A percentile compares a stretch with the other conserved stretches of the same genome.
phyloP scores from a whole-genome alignment of 2,797 vertebrate species.

The Hydrocynus forskahlii region DNA sequence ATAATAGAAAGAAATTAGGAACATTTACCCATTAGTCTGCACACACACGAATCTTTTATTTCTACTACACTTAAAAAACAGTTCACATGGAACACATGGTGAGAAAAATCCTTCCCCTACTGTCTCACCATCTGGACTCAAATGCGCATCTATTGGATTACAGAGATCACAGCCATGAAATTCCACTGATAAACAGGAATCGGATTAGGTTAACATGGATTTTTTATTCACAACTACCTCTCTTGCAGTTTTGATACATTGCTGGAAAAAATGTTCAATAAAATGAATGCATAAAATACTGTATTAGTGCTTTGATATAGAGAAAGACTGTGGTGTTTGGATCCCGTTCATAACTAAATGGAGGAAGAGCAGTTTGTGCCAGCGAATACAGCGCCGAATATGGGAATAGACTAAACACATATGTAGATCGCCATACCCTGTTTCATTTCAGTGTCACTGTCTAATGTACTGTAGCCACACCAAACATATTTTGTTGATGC shows the following conservation, averaged over 20 bases:
- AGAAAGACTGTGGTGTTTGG: neutral
- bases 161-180: conserved; percentile 1
- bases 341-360: neutral
- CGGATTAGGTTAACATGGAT: neutral
- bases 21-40: neutral
- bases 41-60: neutral
- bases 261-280: neutral
- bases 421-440: neutral
- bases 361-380: neutral
- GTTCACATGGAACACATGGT: conserved; percentile 16
- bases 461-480: neutral
- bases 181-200: conserved; percentile 12
- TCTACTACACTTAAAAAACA: neutral
- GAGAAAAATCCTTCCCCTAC: conserved; percentile 12
- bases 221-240: neutral
- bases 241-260: neutral
- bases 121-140: conserved; percentile 1
- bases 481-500: conserved; percentile 13
- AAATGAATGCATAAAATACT: neutral
- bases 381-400: neutral
- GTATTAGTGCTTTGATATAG: neutral
- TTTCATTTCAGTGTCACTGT: neutral
- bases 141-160: conserved; percentile 12
- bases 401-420: conserved; percentile 5
- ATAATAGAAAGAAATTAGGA: neutral